Evolutionary conservation across 1,140 invertebrate species (phyloP).

Genomic region (Musca vetustissima): DNA sequence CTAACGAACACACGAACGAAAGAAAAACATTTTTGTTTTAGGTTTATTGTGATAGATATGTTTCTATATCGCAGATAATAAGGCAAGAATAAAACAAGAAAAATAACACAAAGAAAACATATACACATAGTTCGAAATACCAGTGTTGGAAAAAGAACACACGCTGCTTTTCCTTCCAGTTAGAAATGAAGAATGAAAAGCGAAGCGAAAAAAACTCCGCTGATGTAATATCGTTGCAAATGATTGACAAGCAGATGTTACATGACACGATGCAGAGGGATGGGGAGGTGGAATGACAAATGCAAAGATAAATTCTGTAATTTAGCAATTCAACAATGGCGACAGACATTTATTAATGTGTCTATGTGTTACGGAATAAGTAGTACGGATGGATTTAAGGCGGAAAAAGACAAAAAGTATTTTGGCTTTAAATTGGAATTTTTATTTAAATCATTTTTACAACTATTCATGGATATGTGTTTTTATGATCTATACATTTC

Average conservation of each 20-base stretch:
- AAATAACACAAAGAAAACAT: background rate
- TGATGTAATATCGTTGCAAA: background rate
- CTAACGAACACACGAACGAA: too few species aligned
- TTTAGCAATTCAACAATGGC: background rate
- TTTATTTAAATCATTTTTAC: too few species aligned
- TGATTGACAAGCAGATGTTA: conserved; percentile 21
- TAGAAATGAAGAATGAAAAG: background rate
- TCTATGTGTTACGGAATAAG: too few species aligned
- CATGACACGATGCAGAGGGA: background rate
- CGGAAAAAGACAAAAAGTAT: too few species aligned
- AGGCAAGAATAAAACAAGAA: conserved; percentile 8
- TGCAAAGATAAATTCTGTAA: too few species aligned
- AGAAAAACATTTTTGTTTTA: too few species aligned
- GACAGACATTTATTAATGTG: conserved; percentile 5
- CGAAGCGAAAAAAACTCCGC: background rate
- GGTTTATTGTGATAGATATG: conserved; percentile 12
- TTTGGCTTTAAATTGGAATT: too few species aligned
- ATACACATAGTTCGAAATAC: too few species aligned
- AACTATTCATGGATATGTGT: too few species aligned
- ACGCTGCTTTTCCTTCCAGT: background rate
- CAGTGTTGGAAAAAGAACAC: background rate
- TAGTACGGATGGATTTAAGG: too few species aligned
- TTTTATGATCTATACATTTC: too few species aligned
- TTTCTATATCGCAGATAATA: background rate
- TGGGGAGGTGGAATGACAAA: background rate